phyloP scores from a whole-genome alignment of 2,888 invertebrate genomes.

The Euspilapteryx auroguttella region DNA sequence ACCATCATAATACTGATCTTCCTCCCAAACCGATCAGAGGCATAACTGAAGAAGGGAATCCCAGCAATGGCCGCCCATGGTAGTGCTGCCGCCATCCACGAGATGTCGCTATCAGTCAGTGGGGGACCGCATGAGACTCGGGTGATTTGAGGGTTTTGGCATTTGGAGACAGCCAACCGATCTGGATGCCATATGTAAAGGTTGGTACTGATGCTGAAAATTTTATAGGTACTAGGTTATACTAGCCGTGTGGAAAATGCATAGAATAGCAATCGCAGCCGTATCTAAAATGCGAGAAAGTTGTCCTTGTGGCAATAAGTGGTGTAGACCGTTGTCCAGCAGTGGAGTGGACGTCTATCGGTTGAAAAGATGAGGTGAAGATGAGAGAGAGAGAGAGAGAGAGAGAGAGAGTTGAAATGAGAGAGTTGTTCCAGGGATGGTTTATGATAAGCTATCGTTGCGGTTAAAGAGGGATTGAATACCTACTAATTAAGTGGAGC shows the following conservation, averaged over 20 bases:
- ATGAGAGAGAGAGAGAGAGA: no score
- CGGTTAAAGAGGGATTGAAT: no score
- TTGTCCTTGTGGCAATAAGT: no score
- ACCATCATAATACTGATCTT: conserved; percentile 48
- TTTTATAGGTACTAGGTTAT: conserved; percentile 19
- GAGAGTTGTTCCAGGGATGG: conserved; percentile 7
- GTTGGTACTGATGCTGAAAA: conserved; percentile 52
- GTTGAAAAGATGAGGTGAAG: no score
- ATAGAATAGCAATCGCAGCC: conserved; percentile 5
- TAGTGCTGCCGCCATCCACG: conserved; percentile 54
- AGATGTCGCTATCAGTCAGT: conserved; percentile 27
- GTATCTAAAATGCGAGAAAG: no score
- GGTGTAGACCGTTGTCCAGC: no score
- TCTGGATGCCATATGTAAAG: conserved; percentile 49
- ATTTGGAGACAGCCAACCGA: conserved; percentile 57
- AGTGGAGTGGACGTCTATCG: no score
- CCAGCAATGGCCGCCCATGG: conserved; percentile 49
- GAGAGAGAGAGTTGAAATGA: background rate
- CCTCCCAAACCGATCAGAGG: conserved; percentile 43
- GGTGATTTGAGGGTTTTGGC: conserved; percentile 33
- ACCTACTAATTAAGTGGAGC: no score
- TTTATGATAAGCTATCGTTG: no score
- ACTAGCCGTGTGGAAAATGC: conserved; percentile 6
- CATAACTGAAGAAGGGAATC: conserved; percentile 47
- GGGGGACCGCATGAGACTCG: conserved; percentile 21